These are phyloP conservation scores for Glomeris maerens DNA, from an alignment of 1,140 invertebrate genomes.

Conservation along the genomic window DNA sequence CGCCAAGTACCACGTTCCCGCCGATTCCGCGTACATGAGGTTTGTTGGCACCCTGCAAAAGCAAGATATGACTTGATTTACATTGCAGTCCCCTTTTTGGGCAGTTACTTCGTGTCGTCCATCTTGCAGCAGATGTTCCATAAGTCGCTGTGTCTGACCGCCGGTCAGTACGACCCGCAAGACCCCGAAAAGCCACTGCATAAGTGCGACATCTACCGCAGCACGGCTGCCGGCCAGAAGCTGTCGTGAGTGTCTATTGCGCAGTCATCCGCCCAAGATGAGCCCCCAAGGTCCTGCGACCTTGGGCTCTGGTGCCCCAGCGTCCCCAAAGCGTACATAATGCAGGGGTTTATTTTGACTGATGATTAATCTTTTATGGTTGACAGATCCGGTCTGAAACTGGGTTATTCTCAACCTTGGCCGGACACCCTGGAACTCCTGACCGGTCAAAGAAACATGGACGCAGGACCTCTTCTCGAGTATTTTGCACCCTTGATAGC, in stretches of 20 bases:
- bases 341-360: not conserved
- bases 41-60: no score
- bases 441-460: slow-evolving; percentile 59
- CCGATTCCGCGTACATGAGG: slow-evolving; percentile 12
- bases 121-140: slow-evolving; percentile 87
- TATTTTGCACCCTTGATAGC: slow-evolving; percentile 83
- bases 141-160: slow-evolving; percentile 57
- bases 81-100: no score
- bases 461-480: slow-evolving; percentile 68
- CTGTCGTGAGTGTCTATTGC: slow-evolving; percentile 19
- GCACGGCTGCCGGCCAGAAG: slow-evolving; percentile 27
- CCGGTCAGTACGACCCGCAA: slow-evolving; percentile 54
- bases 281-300: no score
- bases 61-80: no score
- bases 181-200: slow-evolving; percentile 57
- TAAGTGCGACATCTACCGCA: slow-evolving; percentile 63
- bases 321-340: no score
- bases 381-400: slow-evolving; percentile 25
- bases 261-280: not conserved
- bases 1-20: slow-evolving; percentile 13
- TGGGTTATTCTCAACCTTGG: slow-evolving; percentile 31
- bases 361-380: not conserved
- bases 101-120: slow-evolving; percentile 81
- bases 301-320: no score
- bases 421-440: slow-evolving; percentile 42